Evolutionary conservation across 2,888 invertebrate genomes (phyloP), one percentile per base, ranked within the genome.

Genomic region (Xestobium rufovillosum): DNA sequence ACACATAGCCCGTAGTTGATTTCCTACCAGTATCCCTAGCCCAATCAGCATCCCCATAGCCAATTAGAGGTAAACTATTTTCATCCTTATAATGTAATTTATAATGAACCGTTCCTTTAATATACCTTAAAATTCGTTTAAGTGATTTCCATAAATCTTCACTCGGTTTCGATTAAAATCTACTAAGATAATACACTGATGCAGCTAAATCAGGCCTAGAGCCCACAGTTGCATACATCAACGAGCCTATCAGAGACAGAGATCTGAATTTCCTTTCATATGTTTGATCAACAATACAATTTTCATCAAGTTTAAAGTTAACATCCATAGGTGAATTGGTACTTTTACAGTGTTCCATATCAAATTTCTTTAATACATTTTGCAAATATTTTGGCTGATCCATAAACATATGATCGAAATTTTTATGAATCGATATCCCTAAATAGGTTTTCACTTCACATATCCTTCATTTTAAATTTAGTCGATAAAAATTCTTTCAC

Each of bases 1-100:
- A 42, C 4, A 55, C 10, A 28, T 44, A 55, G n/a, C 58, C 55
- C 9, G 51, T 14, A 26, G 25, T 17, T 31, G 40, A 43, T 33
- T 44, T 44, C 26, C 39, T 23, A 14, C 39, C 44, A 14, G 14
- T 31, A 17, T 44, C 44, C 14, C 41, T 35, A 27, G 34, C 44
- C 41, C 41, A 44, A 29, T 44, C 41, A 12, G 39, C 26, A 23
- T 41, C 41, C 3, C 36, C 41, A 34, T 23, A 37, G 26, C 34
- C 36, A 28, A 33, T 31, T 25, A 39, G 16, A 26, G 17, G 16
- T 33, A 15, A 32, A 25, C 32, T 33, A 13, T 39, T 12, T 17
- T 38, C 16, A 13, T 36, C 38, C 29, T 30, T 38, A 41, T 31
- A 46, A 13, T 19, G 15, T 16, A 48, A 34, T 25, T 32, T 36